Base-by-base conservation (phyloP, 1,140 invertebrate species). In the Pogonus chalceus region DNA sequence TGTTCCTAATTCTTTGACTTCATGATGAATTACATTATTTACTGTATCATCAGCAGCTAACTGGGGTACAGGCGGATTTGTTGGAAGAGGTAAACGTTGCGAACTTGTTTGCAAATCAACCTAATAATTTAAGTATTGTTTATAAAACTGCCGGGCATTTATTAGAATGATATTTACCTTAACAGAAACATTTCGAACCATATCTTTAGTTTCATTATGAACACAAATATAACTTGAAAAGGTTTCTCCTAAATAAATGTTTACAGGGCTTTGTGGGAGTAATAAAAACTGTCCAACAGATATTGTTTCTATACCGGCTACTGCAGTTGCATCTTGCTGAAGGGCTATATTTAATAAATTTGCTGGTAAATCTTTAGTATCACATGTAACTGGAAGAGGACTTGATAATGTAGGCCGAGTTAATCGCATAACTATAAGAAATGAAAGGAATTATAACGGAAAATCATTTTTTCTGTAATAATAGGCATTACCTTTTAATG, bases 151-250 rank as follows among this genome's bases (percentile, higher is more conserved):
- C 39, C 14, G 46, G 35, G n/a, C n/a, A 48, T 51, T 23, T 55
- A 31, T 22, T 48, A 35, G 54, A 23, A 35, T 23, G 2, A 31
- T 31, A 39, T 65, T 60, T 67, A 84, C 83, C 72, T 92, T 92
- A 1, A 94, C 83, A 18, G 75, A 79, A 18, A 95, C 86, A 74
- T 90, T 83, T 58, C 86, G 84, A 12, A 91, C 87, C 10, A 79
- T 64, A 72, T 91, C 82, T 56, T 80, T 79, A 51, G 91, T 94
- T 67, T 95, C 91, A 78, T 98, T 98, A 65, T 96, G 91, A 47
- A 98, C 89, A 76, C 91, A 95, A 49, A 99, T 84, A 67, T 96
- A 98, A 70, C 94, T 93, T 1, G 94, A 92, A 76, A 98, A 98
- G 20, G 92, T 98, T 79, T 98, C 96, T 18, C 96, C 96, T 20